These are phyloP conservation scores for Fundulus diaphanus DNA, from an alignment of 2,797 vertebrate species.

Conservation along the genomic window DNA sequence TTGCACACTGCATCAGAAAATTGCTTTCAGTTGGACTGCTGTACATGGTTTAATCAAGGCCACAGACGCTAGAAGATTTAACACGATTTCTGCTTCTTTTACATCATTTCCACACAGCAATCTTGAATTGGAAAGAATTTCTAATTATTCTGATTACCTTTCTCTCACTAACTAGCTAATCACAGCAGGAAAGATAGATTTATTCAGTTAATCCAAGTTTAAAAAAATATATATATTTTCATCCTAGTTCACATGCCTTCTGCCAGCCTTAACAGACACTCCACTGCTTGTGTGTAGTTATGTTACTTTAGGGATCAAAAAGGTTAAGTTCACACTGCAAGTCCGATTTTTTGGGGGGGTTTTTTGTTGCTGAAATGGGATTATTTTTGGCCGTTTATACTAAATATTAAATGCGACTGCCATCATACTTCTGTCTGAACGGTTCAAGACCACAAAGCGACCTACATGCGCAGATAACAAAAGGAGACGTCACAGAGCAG, in stretches of 20 bases:
- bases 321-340: too few species aligned
- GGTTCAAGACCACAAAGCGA: too few species aligned
- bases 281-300: not conserved
- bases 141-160: not conserved
- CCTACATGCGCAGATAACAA: too few species aligned
- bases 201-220: too few species aligned
- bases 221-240: not conserved
- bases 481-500: too few species aligned
- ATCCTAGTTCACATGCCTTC: not conserved
- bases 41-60: slow-evolving; percentile 33
- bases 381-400: too few species aligned
- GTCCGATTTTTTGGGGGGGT: too few species aligned
- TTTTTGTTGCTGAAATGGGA: too few species aligned
- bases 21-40: slow-evolving; percentile 38
- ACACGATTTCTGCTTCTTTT: slow-evolving; percentile 6
- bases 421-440: too few species aligned
- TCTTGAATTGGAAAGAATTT: not conserved
- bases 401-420: too few species aligned
- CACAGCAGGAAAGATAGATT: not conserved
- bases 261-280: not conserved
- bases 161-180: not conserved
- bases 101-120: slow-evolving; percentile 1
- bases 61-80: not conserved
- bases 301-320: not conserved
- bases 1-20: slow-evolving; percentile 60